Base-by-base conservation (phyloP, 2,888 invertebrate species). In the Ferrisia virgata region DNA sequence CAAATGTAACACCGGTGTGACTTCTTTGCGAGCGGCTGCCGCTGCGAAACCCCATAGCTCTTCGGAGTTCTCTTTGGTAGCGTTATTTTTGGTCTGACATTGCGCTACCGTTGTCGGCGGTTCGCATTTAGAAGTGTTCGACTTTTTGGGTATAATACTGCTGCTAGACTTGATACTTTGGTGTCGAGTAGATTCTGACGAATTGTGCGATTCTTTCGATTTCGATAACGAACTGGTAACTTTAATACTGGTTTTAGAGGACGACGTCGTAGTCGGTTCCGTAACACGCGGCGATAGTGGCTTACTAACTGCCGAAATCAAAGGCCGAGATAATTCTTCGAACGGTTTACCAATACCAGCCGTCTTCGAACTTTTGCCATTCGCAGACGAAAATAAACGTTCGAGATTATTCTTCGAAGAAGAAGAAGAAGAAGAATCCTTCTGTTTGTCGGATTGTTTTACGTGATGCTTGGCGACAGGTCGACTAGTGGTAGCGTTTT, bases 41-140 rank as follows among this genome's bases (percentile, higher is more conserved):
- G 91, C 92, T 1, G 92, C 92, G 86, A 92, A 92, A 4, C 92
- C 92, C 91, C 92, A 92, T 0, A 91, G 90, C 85, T 89, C 86
- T 64, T 82, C 82, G 40, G 22, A 5, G 64, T 40, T 36, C 15
- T 22, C 36, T 31, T 78, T 39, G 22, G 31, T 18, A 8, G 18
- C 78, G 39, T 39, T 31, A 31, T 76, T 39, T 22, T 31, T 36
- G 9, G 28, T 8, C 15, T 15, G 22, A 28, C 39, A 15, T 5
- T 47, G 64, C 9, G 64, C 22, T n/a, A 53, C 22, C 13, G 36
- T 40, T 43, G 81, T 22, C 18, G 15, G 31, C 53, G 13, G 25
- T 18, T 47, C 43, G 28, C 31, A 15, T 36, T 82, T 64, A 81
- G 39, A 31, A 40, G n/a, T 9, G 40, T 31, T 85, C 72, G 85